Conservation (phyloP, 2,888 invertebrate genomes). For the Sericinus montela region DNA sequence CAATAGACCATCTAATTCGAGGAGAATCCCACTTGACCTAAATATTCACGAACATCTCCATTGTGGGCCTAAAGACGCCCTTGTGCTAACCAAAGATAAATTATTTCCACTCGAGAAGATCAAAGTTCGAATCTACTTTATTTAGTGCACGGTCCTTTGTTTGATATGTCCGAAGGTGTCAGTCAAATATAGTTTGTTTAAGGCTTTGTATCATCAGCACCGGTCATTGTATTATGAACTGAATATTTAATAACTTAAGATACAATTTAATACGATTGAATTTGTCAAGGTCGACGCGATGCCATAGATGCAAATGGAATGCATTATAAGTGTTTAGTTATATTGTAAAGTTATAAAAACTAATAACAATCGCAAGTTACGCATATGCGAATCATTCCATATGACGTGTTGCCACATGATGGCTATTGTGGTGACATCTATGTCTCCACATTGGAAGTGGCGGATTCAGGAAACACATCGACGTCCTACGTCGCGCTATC, state of each 20-base stretch:
- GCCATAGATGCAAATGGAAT: conserved; percentile 3
- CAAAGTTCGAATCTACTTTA: conserved; percentile 8
- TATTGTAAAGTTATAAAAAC: neutral
- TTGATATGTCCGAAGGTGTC: conserved; percentile 5
- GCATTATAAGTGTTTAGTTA: conserved; percentile 8
- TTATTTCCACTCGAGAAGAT: conserved; percentile 3
- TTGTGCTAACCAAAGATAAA: conserved; percentile 10
- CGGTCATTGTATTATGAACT: neutral
- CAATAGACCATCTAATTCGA: conserved; percentile 5
- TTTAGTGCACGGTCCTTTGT: conserved; percentile 11
- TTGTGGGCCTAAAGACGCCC: conserved; percentile 10
- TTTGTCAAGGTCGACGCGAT: neutral
- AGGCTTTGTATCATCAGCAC: neutral
- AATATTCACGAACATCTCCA: conserved; percentile 10
- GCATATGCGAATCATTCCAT: no score
- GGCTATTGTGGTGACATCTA: no score
- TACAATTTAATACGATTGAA: neutral
- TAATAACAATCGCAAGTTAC: neutral
- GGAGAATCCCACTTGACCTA: conserved; percentile 14
- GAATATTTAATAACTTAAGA: neutral
- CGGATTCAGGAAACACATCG: no score
- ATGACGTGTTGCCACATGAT: no score
- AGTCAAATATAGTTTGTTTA: conserved; percentile 4
- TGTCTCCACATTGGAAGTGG: no score
- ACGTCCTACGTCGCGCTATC: no score